Conservation (phyloP, 1,140 invertebrate genomes). For the Lepeophtheirus salmonis region DNA sequence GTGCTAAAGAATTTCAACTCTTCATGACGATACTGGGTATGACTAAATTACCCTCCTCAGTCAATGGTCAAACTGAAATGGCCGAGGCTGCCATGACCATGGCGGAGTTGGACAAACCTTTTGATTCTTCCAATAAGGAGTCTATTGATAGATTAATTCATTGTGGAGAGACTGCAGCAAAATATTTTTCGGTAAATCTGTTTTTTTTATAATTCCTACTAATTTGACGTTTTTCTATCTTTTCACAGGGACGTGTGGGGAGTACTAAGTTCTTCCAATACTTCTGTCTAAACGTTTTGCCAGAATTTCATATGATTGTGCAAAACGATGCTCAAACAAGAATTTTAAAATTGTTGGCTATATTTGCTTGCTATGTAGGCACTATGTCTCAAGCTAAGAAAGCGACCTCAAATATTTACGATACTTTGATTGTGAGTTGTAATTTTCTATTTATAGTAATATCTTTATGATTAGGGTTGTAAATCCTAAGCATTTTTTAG, state of each 20-base stretch:
- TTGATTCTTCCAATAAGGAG: conserved; percentile 56
- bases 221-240: conserved; percentile 22
- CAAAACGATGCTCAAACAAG: conserved; percentile 53
- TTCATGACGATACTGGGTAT: conserved; percentile 64
- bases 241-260: conserved; percentile 48
- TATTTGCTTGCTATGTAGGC: conserved; percentile 54
- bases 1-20: conserved; percentile 71
- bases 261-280: conserved; percentile 22
- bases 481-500: no score
- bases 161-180: conserved; percentile 52
- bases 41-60: conserved; percentile 55
- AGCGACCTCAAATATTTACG: conserved; percentile 5
- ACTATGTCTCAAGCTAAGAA: conserved; percentile 49
- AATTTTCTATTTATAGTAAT: no score
- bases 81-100: conserved; percentile 58
- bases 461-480: no score
- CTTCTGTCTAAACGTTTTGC: conserved; percentile 27
- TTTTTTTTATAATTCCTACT: conserved; percentile 5
- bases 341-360: conserved; percentile 65
- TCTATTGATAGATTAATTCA: conserved; percentile 55
- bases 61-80: conserved; percentile 62
- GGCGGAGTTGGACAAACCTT: conserved; percentile 49
- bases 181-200: conserved; percentile 55
- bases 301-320: conserved; percentile 27
- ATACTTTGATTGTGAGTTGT: conserved; percentile 20